Evolutionary conservation across 2,113 vertebrate genomes (phyloP).

Genomic region (Haplochromis burtoni): DNA sequence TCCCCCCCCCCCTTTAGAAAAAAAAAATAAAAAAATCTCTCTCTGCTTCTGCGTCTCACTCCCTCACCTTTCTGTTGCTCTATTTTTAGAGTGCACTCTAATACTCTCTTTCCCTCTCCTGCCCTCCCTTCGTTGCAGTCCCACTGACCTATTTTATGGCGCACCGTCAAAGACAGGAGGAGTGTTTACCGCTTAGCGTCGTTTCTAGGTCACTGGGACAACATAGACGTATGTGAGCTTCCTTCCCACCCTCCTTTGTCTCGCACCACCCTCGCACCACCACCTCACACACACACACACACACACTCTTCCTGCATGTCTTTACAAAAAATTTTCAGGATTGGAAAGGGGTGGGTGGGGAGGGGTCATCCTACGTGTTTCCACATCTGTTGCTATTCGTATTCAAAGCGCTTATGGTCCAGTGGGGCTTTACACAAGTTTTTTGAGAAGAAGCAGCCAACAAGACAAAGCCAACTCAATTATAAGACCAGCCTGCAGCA

Average conservation of each 20-base stretch:
- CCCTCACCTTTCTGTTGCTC: conserved; percentile 43
- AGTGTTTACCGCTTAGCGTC: conserved; percentile 64
- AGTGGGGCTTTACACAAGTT: background rate
- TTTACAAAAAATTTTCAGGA: conserved; percentile 25
- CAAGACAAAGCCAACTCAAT: background rate
- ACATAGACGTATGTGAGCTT: conserved; percentile 41
- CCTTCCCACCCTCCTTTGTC: conserved; percentile 42
- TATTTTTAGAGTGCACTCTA: conserved; percentile 70
- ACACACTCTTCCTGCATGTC: background rate
- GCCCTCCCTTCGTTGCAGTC: conserved; percentile 55
- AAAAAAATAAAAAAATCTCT: background rate
- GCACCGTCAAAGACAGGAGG: conserved; percentile 59
- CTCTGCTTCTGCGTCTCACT: conserved; percentile 2
- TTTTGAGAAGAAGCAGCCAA: background rate
- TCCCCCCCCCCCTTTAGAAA: background rate
- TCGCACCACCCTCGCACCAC: background rate
- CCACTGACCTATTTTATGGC: conserved; percentile 75
- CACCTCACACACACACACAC: background rate
- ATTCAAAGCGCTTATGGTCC: background rate
- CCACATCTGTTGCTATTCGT: conserved; percentile 31
- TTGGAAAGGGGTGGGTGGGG: background rate
- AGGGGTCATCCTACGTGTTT: conserved; percentile 20
- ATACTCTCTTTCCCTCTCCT: conserved; percentile 39
- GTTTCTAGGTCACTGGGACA: conserved; percentile 75
- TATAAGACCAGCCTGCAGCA: background rate